Evolutionary conservation across 2,113 vertebrate genomes (phyloP).

Genomic region (Eptesicus fuscus): DNA sequence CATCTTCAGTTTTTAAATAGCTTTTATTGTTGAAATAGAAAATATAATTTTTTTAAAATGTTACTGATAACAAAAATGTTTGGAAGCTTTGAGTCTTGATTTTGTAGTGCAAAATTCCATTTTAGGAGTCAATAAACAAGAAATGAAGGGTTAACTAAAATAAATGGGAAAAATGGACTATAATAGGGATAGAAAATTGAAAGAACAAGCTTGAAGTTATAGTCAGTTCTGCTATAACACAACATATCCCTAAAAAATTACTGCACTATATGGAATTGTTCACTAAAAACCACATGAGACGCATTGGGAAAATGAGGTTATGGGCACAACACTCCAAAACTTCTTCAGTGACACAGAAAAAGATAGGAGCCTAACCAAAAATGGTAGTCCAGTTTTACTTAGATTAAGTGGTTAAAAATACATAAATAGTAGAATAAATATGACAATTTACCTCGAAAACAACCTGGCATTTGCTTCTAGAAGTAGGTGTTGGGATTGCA

Average conservation of each 20-base stretch:
- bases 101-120: neutral
- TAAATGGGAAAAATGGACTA: neutral
- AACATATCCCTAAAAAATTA: constrained; percentile 3
- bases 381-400: neutral
- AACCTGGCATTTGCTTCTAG: neutral
- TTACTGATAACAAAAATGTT: neutral
- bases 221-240: neutral
- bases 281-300: neutral
- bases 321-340: neutral
- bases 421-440: neutral
- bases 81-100: neutral
- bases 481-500: neutral
- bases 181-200: neutral
- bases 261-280: neutral
- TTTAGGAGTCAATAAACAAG: neutral
- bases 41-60: neutral
- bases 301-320: neutral
- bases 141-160: neutral
- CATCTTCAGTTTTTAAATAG: constrained; percentile 38
- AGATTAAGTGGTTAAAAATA: neutral
- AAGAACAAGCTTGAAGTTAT: neutral
- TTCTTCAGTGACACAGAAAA: neutral
- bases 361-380: neutral
- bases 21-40: constrained; percentile 19
- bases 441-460: neutral